Base-by-base conservation (phyloP, 2,797 vertebrate species). In the Tauraco hartlaubi region DNA sequence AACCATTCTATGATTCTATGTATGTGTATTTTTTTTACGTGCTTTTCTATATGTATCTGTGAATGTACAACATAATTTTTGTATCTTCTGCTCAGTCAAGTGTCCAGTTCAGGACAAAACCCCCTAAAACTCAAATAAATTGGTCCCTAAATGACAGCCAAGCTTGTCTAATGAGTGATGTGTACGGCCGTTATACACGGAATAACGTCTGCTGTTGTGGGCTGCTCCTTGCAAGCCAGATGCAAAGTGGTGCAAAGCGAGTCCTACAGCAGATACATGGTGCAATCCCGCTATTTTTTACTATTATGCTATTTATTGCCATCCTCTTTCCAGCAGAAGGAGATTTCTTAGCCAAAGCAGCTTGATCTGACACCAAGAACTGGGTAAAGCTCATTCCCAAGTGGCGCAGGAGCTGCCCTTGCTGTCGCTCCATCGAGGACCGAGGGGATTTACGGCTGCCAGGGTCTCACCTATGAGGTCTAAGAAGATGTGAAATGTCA, bases 401-500 rank as follows among this genome's bases (percentile, higher is more conserved):
- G 84, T 0, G 12, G 18, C 2, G n/a, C 64, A n/a, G 68, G 66
- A 85, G 68, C 94, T 68, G 85, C 52, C 39, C 33, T 66, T 1
- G 3, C 56, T 74, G 39, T 28, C 3, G 11, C 61, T 61, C 46
- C 87, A 58, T 41, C 1, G 0, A n/a, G 71, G 58, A 18, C 62
- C 4, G 3, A 71, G 86, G 52, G 55, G 94, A 96, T 96, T 96
- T 95, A 21, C 2, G 3, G 73, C 88, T 66, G 69, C 62, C 0
- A 1, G 43, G 59, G 90, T 94, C 90, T 95, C 94, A 88, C 94
- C 90, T 79, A 8, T 0, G 15, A 89, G 61, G 59, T 48, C 63
- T 95, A 87, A 96, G 92, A 55, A 82, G 94, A 96, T 83, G 88
- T 63, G 88, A 88, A 88, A 87, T 85, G 94, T 83, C 90, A 91